Base-by-base conservation (phyloP, 2,888 invertebrate species). In the Drosophila tanythrix region DNA sequence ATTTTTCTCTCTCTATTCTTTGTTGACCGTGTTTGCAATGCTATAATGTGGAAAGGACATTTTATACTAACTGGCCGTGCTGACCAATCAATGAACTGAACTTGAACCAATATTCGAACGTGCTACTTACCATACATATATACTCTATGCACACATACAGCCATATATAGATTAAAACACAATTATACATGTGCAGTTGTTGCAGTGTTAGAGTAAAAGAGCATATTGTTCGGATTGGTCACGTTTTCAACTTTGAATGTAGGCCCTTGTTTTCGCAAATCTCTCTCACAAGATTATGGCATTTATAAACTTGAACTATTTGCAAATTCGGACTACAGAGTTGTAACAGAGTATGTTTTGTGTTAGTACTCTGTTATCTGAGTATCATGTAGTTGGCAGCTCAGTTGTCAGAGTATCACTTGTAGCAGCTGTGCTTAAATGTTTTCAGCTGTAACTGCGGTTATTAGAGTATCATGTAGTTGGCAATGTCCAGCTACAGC, bases 1-100 rank as follows among this genome's bases (percentile, higher is more conserved):
- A 92, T 92, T 68, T 74, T 79, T 36, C 13, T 3, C 18, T 36
- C 2, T 18, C 38, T 11, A 8, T 29, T 2, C 5, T 27, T 2
- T 55, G 10, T 36, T 27, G 15, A 55, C 18, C 10, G 11, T 38
- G 3, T 35, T 40, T 60, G 53, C 27, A 40, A 2, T 60, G 53
- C 36, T 40, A 3, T 25, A 38, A 38, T 48, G 50, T 25, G 21
- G 43, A 63, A 35, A 11, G 52, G 21, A 58, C 29, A 56, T 48
- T 48, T 5, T 35, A 31, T 46, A 73, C 65, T 66, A 67, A n/a
- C 33, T 29, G 31, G 46, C 25, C 15, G 15, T 46, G 25, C 25
- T 38, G 13, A n/a, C 15, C 35, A 68, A 60, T 63, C 27, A 53
- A 60, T 74, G 38, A 21, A 13, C 27, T 75, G 65, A 75, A 75